Percentiles rank a stretch among this genome's conserved stretches.
Evolutionary conservation across 2,113 vertebrate species (phyloP).

Genomic region (Noctilio leporinus): DNA sequence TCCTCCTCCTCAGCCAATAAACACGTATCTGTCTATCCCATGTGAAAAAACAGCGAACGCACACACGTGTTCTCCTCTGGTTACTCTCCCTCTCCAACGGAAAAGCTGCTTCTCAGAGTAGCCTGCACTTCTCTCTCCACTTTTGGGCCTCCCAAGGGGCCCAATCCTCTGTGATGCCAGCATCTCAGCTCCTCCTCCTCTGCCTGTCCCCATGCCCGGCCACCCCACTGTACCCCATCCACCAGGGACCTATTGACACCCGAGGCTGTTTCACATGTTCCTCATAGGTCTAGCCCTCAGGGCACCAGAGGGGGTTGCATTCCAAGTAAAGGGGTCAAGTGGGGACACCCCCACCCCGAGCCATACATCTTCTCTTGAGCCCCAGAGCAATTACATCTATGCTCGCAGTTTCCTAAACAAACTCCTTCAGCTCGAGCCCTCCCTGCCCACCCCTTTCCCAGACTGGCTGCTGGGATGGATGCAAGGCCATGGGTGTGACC

Average conservation of each 20-base stretch:
- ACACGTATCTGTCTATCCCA: background rate
- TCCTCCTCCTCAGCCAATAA: background rate
- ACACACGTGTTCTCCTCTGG: background rate
- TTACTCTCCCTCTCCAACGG: background rate
- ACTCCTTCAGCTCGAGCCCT: background rate
- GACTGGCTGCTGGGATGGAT: too few relatives aligned
- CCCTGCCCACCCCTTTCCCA: background rate
- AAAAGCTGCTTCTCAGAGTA: background rate
- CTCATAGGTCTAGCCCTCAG: background rate
- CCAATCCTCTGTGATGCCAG: background rate
- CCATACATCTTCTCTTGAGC: background rate
- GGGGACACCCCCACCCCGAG: background rate
- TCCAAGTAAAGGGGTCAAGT: background rate
- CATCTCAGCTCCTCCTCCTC: background rate
- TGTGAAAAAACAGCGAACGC: background rate
- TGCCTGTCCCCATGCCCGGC: accelerated
- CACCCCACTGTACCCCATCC: too few relatives aligned
- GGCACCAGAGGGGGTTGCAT: background rate
- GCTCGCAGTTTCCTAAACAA: background rate
- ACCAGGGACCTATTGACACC: background rate
- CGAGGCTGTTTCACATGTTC: background rate
- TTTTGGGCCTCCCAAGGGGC: background rate
- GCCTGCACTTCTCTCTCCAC: background rate
- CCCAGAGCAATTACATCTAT: background rate
- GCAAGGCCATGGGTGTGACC: accelerated